Evolutionary conservation across 2,113 vertebrate genomes (phyloP), one percentile per base, ranked within the genome.

Genomic region (Scomber japonicus): DNA sequence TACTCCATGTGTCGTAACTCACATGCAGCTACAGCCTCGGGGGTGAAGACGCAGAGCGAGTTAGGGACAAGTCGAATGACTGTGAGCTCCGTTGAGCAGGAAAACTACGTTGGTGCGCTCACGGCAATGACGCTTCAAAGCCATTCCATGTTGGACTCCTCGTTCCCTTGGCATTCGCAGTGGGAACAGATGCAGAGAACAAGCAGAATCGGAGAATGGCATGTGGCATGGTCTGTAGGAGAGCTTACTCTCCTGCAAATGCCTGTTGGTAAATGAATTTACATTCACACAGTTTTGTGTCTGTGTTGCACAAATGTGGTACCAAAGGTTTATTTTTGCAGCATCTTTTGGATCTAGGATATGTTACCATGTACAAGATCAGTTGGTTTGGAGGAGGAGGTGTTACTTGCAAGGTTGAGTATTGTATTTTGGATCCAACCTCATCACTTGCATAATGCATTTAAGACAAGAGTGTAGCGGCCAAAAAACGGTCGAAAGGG

Each of bases 171-270:
- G 51, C 84, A 81, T 60, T 84, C 9, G 13, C 75, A 71, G 78
- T 56, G 81, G 81, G 85, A 90, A 85, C 81, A 90, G 92, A 93
- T 88, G 87, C 82, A 78, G 78, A 77, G 78, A 87, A 79, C 80
- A 54, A 86, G 82, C 53, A 9, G 55, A 78, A 83, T 81, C 55
- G 49, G 83, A 78, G 31, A 84, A 88, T 7, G 71, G 82, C 87
- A 88, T 83, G 85, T 75, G 87, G 87, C 74, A 13, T 0, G 68
- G 77, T 53, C 71, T 6, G 81, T 15, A 55, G 67, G 61, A 82
- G 19, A 3, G 80, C 77, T 62, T 48, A 24, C 79, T 80, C 55
- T 73, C 63, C 59, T 73, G 82, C 76, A 49, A 76, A 75, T 13
- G 13, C 50, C 69, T 1, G 10, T 40, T 0, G 40, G 62, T 51